Evolutionary conservation across 2,113 vertebrate species (phyloP).

Genomic region (Mohoua ochrocephala): DNA sequence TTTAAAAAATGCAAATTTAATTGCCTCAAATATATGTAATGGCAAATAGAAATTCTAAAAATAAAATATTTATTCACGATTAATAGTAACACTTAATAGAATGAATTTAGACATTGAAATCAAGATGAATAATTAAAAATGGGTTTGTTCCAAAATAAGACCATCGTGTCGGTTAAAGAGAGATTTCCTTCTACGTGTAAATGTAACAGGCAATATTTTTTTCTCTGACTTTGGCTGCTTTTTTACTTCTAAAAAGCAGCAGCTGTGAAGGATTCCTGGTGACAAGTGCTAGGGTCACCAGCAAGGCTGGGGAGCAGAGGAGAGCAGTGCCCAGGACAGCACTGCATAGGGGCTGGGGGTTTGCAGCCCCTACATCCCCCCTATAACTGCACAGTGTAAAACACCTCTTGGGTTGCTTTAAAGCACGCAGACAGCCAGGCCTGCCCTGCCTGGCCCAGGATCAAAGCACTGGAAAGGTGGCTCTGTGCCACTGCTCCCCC

Average conservation of each 20-base stretch:
- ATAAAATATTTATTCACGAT: not conserved
- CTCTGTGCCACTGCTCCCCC: slow-evolving; percentile 13
- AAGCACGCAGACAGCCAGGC: not conserved
- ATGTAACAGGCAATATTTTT: not conserved
- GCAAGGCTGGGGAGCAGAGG: not conserved
- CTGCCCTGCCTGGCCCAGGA: slow-evolving; percentile 26
- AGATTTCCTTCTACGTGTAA: not conserved
- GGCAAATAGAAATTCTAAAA: not conserved
- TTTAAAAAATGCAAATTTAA: not conserved
- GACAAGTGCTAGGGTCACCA: not conserved
- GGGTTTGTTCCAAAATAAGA: not conserved
- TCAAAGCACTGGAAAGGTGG: slow-evolving; percentile 53
- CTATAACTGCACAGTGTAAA: not conserved
- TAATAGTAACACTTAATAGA: not conserved
- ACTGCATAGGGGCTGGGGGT: not conserved
- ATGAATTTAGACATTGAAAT: not conserved
- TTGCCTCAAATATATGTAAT: not conserved
- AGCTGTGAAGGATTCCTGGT: not conserved
- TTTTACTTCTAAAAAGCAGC: not conserved
- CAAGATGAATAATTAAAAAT: not conserved
- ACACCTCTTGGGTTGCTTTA: slow-evolving; percentile 7
- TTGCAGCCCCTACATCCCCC: not conserved
- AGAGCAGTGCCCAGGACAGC: not conserved
- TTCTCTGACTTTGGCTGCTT: not conserved
- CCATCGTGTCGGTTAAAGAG: not conserved